Evolutionary conservation across 2,113 vertebrate genomes (phyloP).

Genomic region (Atractosteus spatula): DNA sequence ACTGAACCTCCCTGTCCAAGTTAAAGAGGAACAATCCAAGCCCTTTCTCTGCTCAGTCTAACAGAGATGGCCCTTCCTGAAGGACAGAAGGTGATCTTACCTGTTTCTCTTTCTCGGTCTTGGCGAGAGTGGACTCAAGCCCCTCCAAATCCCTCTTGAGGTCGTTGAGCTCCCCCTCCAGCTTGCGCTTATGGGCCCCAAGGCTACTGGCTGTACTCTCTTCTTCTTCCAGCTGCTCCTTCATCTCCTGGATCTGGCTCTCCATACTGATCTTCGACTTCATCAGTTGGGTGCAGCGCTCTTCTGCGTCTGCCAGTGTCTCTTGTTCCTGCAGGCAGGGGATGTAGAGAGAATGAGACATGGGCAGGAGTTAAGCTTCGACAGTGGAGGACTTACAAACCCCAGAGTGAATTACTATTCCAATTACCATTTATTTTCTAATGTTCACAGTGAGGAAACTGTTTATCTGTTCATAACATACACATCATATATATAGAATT

Average conservation of each 20-base stretch:
- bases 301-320: constrained; percentile 71
- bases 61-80: constrained; percentile 18
- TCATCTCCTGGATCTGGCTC: constrained; percentile 73
- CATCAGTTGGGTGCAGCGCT: constrained; percentile 76
- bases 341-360: neutral
- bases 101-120: constrained; percentile 85
- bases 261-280: constrained; percentile 81
- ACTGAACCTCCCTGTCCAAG: too few species aligned
- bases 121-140: constrained; percentile 70
- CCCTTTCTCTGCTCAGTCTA: neutral
- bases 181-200: constrained; percentile 76
- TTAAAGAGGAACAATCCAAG: too few species aligned
- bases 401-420: too few species aligned
- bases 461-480: too few species aligned
- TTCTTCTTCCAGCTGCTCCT: constrained; percentile 70
- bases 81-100: constrained; percentile 67
- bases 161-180: constrained; percentile 76
- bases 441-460: too few species aligned
- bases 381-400: constrained; percentile 21
- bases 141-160: constrained; percentile 67
- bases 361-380: neutral
- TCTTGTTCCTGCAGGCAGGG: constrained; percentile 72
- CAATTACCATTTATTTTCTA: too few species aligned
- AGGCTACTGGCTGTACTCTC: constrained; percentile 65
- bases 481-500: too few species aligned